Evolutionary conservation across 2,888 invertebrate species (phyloP).

Genomic region (Antitype chi): DNA sequence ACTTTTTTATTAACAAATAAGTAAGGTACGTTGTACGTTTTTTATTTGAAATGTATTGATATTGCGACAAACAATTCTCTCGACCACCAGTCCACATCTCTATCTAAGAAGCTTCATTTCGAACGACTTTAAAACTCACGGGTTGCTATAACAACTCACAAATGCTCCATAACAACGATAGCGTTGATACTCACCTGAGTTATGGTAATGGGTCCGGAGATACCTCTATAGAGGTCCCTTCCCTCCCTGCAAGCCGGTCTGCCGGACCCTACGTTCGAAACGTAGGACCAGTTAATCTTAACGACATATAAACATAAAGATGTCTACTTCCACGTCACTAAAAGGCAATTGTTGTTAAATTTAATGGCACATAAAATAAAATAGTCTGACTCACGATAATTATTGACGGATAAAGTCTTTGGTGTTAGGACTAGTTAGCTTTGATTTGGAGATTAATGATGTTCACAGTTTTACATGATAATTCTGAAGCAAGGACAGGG

Average conservation of each 20-base stretch:
- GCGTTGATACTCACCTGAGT: conserved; percentile 74
- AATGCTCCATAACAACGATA: conserved; percentile 63
- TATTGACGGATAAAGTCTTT: conserved; percentile 73
- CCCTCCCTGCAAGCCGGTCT: conserved; percentile 41
- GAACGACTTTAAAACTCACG: conserved; percentile 52
- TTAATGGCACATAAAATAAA: conserved; percentile 88
- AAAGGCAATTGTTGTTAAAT: conserved; percentile 89
- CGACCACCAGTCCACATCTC: conserved; percentile 27
- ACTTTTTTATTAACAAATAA: too few relatives aligned
- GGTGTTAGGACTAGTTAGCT: conserved; percentile 55
- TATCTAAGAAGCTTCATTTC: conserved; percentile 55
- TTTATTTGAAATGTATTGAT: not conserved
- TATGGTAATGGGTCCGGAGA: conserved; percentile 79
- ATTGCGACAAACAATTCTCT: conserved; percentile 15
- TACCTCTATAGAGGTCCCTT: conserved; percentile 58
- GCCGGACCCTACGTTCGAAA: conserved; percentile 63
- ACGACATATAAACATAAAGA: conserved; percentile 86
- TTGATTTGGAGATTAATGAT: conserved; percentile 23
- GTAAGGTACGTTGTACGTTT: not conserved
- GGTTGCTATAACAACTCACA: conserved; percentile 59
- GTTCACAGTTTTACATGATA: not conserved
- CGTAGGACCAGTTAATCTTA: conserved; percentile 83
- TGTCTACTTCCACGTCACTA: conserved; percentile 85
- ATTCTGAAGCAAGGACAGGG: not conserved
- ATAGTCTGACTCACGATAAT: conserved; percentile 81